Base-by-base conservation (phyloP, 2,888 invertebrate genomes). In the Callinectes sapidus region DNA sequence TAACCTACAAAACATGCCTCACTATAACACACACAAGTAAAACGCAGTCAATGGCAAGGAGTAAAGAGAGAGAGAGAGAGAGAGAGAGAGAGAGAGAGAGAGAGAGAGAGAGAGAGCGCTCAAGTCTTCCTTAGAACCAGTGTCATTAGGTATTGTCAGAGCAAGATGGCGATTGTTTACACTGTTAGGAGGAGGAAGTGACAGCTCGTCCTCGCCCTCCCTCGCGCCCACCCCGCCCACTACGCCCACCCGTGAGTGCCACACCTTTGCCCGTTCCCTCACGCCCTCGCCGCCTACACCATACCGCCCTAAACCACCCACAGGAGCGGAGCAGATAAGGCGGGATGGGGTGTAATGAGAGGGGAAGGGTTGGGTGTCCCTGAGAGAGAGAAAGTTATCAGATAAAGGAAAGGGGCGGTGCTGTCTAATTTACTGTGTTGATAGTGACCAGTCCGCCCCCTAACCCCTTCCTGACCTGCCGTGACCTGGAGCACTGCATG, bases 51-150 rank as follows among this genome's bases (percentile, higher is more conserved):
- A n/a, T n/a, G n/a, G n/a, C n/a, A n/a, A n/a, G n/a, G n/a, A n/a
- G n/a, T n/a, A n/a, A n/a, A n/a, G n/a, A n/a, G 48, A 48, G 81
- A 81, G 81, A 81, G n/a, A 81, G 81, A 81, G n/a, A 81, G 81
- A 81, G 81, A 81, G n/a, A 81, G 81, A 81, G 81, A 81, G n/a
- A 81, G 81, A 81, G 81, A 81, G 81, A 81, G 81, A 81, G 81
- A 81, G 81, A 48, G 48, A 48, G 48, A 48, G 48, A 48, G 48
- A 48, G 48, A 48, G 48, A 48, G 48, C 3, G 48, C 3, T 48
- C 10, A 61, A 77, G 28, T 28, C n/a, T 77, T 77, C 6, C 28
- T 77, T 8, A 77, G 28, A n/a, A 77, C 71, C 71, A 13, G 71
- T 77, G n/a, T 28, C 71, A 77, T 77, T 28, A 1, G 10, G 32